Percentiles rank a stretch among this genome's conserved stretches.
Conservation (phyloP, 2,113 vertebrate genomes). For the Marcusenius ussheri region DNA sequence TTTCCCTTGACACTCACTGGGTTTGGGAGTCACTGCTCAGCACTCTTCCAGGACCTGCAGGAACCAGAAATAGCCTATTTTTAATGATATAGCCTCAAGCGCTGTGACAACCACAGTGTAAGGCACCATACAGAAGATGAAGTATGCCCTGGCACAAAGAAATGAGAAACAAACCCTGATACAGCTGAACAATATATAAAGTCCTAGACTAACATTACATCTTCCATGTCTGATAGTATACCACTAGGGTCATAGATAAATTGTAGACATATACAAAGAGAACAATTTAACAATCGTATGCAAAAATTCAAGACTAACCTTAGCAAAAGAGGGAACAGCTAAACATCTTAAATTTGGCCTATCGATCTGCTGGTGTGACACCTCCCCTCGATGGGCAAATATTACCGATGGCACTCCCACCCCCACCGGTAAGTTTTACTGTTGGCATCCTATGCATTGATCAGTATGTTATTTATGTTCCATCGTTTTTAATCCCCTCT, state of each 20-base stretch:
- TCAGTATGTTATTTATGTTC: neutral
- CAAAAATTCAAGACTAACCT: neutral
- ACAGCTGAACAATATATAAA: neutral
- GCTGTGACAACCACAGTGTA: neutral
- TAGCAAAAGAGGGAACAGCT: neutral
- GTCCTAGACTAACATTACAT: neutral
- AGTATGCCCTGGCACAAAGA: neutral
- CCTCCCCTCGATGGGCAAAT: neutral
- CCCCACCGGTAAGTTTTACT: neutral
- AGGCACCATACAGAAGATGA: neutral
- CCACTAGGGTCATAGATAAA: neutral
- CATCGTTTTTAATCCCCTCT: neutral
- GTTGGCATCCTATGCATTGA: neutral
- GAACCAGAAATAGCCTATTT: constrained; percentile 8
- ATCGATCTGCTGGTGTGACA: neutral
- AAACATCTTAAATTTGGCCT: neutral
- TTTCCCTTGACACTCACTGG: constrained; percentile 39
- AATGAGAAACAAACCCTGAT: neutral
- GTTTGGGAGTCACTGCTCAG: constrained; percentile 36
- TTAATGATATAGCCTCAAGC: neutral
- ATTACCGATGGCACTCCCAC: neutral
- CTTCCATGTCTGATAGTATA: neutral
- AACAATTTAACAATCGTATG: neutral
- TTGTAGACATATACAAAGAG: neutral
- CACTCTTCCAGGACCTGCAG: constrained; percentile 52